Evolutionary conservation across 2,113 vertebrate species (phyloP).

Genomic region (Deroptyus accipitrinus): DNA sequence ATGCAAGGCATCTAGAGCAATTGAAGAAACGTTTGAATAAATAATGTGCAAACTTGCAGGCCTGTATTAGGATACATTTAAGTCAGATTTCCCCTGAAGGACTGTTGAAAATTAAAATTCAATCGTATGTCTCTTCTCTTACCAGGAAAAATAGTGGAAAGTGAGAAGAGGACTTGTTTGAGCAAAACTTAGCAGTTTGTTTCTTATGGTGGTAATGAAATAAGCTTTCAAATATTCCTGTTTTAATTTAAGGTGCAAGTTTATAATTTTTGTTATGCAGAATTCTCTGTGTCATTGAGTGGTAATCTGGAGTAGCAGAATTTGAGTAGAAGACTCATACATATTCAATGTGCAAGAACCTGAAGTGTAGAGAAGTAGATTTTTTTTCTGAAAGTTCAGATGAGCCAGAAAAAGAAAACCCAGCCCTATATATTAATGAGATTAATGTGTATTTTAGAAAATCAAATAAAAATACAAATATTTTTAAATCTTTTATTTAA

Average conservation of each 20-base stretch:
- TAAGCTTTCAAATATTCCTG: background rate
- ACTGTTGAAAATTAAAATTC: background rate
- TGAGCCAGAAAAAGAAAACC: background rate
- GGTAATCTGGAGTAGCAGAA: background rate
- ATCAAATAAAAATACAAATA: background rate
- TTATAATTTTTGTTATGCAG: background rate
- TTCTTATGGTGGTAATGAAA: background rate
- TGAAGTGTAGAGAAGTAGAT: background rate
- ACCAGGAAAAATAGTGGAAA: background rate
- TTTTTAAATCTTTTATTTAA: background rate
- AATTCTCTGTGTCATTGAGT: rapidly evolving
- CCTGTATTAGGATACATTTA: background rate
- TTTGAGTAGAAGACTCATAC: background rate
- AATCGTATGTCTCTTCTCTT: background rate
- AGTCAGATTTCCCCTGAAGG: background rate
- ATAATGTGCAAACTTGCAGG: conserved; percentile 5
- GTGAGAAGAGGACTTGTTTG: background rate
- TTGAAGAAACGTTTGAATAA: conserved; percentile 78
- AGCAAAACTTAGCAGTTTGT: background rate
- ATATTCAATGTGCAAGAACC: background rate
- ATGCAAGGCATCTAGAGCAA: conserved; percentile 70
- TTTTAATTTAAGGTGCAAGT: background rate
- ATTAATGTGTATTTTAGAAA: background rate
- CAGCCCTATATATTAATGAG: background rate
- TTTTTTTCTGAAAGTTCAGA: background rate